phyloP scores from a whole-genome alignment of 2,113 vertebrate genomes.

The Bujurquina vittata region DNA sequence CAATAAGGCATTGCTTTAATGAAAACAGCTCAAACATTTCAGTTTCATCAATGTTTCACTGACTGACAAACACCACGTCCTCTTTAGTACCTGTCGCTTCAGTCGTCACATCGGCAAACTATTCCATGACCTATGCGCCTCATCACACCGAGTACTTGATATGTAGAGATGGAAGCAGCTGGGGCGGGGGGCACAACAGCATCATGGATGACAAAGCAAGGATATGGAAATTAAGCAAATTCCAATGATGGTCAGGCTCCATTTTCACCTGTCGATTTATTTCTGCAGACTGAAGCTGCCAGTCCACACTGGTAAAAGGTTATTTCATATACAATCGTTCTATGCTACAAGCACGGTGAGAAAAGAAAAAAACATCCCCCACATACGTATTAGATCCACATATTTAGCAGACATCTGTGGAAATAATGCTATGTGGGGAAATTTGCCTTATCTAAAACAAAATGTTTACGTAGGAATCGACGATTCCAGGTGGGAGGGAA shows the following conservation, averaged over 20 bases:
- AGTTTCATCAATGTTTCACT: conserved; percentile 66
- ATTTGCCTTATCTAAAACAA: conserved; percentile 66
- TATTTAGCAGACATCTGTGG: conserved; percentile 67
- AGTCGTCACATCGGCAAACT: conserved; percentile 26
- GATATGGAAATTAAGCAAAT: conserved; percentile 25
- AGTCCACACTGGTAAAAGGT: conserved; percentile 1
- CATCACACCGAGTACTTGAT: conserved; percentile 44
- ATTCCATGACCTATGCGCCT: background rate
- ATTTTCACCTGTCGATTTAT: conserved; percentile 14
- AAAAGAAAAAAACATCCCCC: conserved; percentile 27
- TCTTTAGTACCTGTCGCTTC: conserved; percentile 50
- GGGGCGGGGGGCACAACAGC: background rate
- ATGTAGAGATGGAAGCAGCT: conserved; percentile 50
- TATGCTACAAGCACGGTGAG: conserved; percentile 61
- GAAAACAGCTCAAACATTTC: conserved; percentile 64
- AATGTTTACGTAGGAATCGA: conserved; percentile 47
- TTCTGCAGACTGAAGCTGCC: conserved; percentile 38
- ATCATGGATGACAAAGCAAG: conserved; percentile 29
- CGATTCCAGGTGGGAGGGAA: conserved; percentile 27
- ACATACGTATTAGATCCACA: conserved; percentile 53
- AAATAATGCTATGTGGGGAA: conserved; percentile 55
- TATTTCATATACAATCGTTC: conserved; percentile 43
- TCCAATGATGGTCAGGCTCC: conserved; percentile 11
- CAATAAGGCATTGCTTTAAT: conserved; percentile 78
- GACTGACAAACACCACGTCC: conserved; percentile 19